A percentile compares a stretch with the other conserved stretches of the same genome.
These are phyloP conservation scores for Macaria liturata DNA, from an alignment of 2,888 invertebrate genomes.

Conservation along the genomic window DNA sequence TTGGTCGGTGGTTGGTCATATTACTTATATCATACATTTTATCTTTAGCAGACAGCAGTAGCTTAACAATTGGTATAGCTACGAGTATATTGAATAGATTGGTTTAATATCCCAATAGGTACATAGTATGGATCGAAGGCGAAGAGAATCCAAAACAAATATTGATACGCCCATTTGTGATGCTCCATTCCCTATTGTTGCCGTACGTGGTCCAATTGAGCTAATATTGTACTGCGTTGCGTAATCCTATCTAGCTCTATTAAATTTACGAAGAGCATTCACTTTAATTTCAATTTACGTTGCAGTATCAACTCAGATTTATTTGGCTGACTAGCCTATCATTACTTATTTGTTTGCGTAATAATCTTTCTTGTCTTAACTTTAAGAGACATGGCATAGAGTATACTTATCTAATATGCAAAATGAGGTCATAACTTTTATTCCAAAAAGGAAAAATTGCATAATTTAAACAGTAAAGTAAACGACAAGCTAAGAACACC, in stretches of 20 bases:
- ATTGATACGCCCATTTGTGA: slow-evolving; percentile 5
- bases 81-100: slow-evolving; percentile 1
- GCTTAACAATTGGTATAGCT: background rate
- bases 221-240: slow-evolving; percentile 50
- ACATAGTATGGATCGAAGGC: background rate
- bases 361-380: too few species aligned
- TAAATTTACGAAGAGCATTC: slow-evolving; percentile 7
- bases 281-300: slow-evolving; percentile 29
- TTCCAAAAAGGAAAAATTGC: too few species aligned
- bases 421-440: too few species aligned
- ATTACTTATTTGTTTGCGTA: too few species aligned
- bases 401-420: too few species aligned
- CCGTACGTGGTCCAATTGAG: slow-evolving; percentile 48
- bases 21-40: too few species aligned
- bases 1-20: too few species aligned
- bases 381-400: too few species aligned
- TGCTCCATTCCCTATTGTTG: slow-evolving; percentile 34
- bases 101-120: background rate
- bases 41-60: too few species aligned
- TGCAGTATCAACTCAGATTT: slow-evolving; percentile 38
- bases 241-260: slow-evolving; percentile 44
- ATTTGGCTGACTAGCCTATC: background rate
- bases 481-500: too few species aligned
- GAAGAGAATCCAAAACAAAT: slow-evolving; percentile 10
- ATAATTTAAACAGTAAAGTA: too few species aligned